A percentile compares a stretch with the other conserved stretches of the same genome.
Evolutionary conservation across 2,797 vertebrate species (phyloP).

Genomic region (Harpagifer antarcticus): DNA sequence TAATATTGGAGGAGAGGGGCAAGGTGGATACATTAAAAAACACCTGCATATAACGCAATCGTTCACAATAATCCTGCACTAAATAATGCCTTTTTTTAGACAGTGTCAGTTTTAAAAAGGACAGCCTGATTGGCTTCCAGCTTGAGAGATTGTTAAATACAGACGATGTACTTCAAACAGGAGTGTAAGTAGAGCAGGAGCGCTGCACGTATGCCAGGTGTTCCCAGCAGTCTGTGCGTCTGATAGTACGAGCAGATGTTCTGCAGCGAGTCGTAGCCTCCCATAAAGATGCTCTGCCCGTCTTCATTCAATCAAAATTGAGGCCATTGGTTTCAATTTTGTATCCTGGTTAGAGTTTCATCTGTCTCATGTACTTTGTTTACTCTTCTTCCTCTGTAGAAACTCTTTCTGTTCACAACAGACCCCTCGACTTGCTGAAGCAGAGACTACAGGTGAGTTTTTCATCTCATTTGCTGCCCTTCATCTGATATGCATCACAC

Average conservation of each 20-base stretch:
- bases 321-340: conserved; percentile 14
- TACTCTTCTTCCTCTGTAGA: neutral
- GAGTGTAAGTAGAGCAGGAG: conserved; percentile 44
- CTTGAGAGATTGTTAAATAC: conserved; percentile 19
- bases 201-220: conserved; percentile 44
- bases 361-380: neutral
- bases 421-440: conserved; percentile 18
- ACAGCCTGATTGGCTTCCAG: neutral
- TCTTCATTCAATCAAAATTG: conserved; percentile 32
- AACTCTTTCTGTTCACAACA: neutral
- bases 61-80: neutral
- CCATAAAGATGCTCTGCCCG: conserved; percentile 35
- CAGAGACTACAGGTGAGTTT: conserved; percentile 17
- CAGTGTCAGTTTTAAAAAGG: neutral
- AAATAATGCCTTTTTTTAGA: neutral
- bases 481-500: conserved; percentile 58
- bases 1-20: neutral
- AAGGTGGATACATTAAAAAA: conserved; percentile 2
- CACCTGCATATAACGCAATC: neutral
- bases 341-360: conserved; percentile 15
- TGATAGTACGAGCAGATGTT: conserved; percentile 60
- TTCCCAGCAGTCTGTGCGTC: conserved; percentile 39
- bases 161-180: conserved; percentile 47
- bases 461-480: conserved; percentile 19
- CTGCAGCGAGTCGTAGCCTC: conserved; percentile 22